Percentiles rank a stretch among this genome's conserved stretches.
Evolutionary conservation across 2,888 invertebrate genomes (phyloP).

Genomic region (Mamestra brassicae): DNA sequence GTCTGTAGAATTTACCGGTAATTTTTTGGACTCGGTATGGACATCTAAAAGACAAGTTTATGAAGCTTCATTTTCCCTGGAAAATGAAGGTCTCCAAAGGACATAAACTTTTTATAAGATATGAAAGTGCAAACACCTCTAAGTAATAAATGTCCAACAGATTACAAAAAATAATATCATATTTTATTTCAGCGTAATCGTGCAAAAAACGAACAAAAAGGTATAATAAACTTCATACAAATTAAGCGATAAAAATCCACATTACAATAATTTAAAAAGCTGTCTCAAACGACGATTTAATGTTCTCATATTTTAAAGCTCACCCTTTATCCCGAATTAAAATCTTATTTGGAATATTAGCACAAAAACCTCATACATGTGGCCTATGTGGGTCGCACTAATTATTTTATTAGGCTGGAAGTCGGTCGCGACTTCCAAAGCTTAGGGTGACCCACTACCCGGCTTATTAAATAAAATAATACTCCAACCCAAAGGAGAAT

Average conservation of each 20-base stretch:
- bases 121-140: neutral
- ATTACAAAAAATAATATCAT: constrained; percentile 26
- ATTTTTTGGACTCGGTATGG: no score
- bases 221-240: constrained; percentile 35
- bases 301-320: constrained; percentile 44
- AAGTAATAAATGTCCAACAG: constrained; percentile 2
- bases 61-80: no score
- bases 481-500: constrained; percentile 56
- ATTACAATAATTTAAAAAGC: constrained; percentile 36
- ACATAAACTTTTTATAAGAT: neutral
- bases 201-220: constrained; percentile 27
- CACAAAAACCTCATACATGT: constrained; percentile 47
- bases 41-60: no score
- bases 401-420: constrained; percentile 66
- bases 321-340: constrained; percentile 35
- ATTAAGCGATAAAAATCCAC: constrained; percentile 51
- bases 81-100: no score
- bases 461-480: constrained; percentile 68
- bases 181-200: constrained; percentile 24
- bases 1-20: no score
- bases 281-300: constrained; percentile 33
- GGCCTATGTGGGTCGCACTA: constrained; percentile 44
- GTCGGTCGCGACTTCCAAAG: constrained; percentile 55
- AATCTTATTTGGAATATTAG: constrained; percentile 46
- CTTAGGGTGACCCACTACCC: constrained; percentile 44